Percentiles rank a stretch among this genome's conserved stretches.
Evolutionary conservation across 2,113 vertebrate species (phyloP).

Genomic region (Pomatostomus ruficeps): DNA sequence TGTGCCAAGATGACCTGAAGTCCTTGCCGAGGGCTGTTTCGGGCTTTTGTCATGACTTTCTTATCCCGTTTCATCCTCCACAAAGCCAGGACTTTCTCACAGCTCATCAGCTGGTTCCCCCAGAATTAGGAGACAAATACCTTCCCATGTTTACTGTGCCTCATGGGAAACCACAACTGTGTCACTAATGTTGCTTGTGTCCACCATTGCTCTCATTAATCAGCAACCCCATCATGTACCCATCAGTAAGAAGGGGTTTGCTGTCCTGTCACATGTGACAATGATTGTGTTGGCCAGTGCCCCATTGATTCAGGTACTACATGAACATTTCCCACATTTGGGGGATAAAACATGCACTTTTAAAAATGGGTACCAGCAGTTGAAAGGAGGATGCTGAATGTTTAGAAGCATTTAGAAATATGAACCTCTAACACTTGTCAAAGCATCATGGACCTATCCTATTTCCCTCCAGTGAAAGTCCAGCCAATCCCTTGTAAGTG

Average conservation of each 20-base stretch:
- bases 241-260: neutral
- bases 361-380: neutral
- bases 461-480: neutral
- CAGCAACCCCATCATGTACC: neutral
- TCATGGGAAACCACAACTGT: neutral
- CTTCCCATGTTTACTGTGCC: neutral
- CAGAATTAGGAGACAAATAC: neutral
- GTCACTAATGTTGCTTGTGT: rapidly evolving
- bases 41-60: neutral
- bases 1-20: neutral
- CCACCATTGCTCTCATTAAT: neutral
- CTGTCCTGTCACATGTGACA: neutral
- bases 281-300: neutral
- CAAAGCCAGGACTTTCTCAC: neutral
- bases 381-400: neutral
- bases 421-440: neutral
- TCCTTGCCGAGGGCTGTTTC: neutral
- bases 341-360: neutral
- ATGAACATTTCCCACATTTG: neutral
- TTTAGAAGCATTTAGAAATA: neutral
- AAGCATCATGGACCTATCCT: neutral
- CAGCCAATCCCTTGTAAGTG: neutral
- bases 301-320: neutral
- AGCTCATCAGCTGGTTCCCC: neutral
- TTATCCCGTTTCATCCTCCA: neutral